Base-by-base conservation (phyloP, 1,140 invertebrate genomes). In the Formica exsecta region DNA sequence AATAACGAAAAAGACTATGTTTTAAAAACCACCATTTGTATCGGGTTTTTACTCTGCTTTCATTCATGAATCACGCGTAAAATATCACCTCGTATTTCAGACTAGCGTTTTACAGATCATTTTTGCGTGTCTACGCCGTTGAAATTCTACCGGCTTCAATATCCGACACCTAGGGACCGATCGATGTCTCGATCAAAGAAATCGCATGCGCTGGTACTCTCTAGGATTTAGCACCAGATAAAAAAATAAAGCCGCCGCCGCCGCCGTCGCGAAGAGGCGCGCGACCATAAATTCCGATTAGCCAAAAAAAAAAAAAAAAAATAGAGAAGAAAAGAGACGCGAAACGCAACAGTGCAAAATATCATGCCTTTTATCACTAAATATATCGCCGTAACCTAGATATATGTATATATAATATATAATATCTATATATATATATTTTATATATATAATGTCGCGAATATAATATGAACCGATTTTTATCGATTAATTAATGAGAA, bases 401-500 rank as follows among this genome's bases (percentile, higher is more conserved):
- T 89, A n/a, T 38, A 71, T 90, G 48, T 92, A 86, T 88, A 64
- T 86, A 87, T 80, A 79, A 65, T 89, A 89, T 80, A 87, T 89
- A 85, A 71, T 88, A 86, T 80, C 83, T 86, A 89, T 92, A 77
- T 91, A 86, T 86, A 86, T 88, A 83, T 83, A 87, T 86, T 83
- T 87, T 88, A 70, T 81, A 75, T 90, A 91, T 92, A 92, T 92
- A 70, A 90, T 94, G 91, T 94, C 88, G 90, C 92, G 92, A 93
- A 92, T 93, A 93, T 92, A 92, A 90, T 94, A 93, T 91, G 92
- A 94, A 94, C 80, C 91, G 93, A 80, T 70, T 80, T 83, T 80
- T 91, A 93, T 91, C 38, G 91, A 92, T 94, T 94, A 95, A 93
- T 95, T 94, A 95, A 93, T 95, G 91, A 93, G 83, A 86, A 95